Percentiles rank a stretch among this genome's conserved stretches.
Conservation (phyloP, 2,113 vertebrate species). For the Sturnira hondurensis region DNA sequence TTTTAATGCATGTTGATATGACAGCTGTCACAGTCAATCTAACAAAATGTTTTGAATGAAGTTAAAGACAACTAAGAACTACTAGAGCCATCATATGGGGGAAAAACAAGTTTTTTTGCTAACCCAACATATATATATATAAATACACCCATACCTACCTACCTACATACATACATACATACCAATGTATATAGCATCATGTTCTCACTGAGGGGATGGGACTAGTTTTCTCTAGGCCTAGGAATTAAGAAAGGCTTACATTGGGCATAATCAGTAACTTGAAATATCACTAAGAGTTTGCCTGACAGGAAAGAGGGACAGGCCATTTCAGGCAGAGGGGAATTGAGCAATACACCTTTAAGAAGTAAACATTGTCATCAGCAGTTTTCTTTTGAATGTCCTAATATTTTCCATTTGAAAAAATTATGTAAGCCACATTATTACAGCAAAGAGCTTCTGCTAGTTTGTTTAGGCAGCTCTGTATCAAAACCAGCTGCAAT, state of each 20-base stretch:
- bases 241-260: not conserved
- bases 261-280: not conserved
- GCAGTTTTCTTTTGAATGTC: not conserved
- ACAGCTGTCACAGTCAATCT: too few relatives aligned
- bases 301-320: not conserved
- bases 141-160: too few relatives aligned
- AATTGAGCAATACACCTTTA: not conserved
- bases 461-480: not conserved
- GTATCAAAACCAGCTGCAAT: not conserved
- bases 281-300: not conserved
- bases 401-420: not conserved
- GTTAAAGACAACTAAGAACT: too few relatives aligned
- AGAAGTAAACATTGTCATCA: not conserved
- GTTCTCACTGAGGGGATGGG: not conserved
- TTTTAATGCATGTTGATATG: too few relatives aligned
- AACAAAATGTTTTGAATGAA: too few relatives aligned
- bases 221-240: not conserved
- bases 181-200: fast-evolving
- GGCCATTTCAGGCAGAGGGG: not conserved
- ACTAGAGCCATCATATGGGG: too few relatives aligned
- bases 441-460: not conserved
- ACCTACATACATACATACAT: too few relatives aligned
- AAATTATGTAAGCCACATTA: not conserved
- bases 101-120: too few relatives aligned
- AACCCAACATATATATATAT: too few relatives aligned